Percentiles rank a stretch among this genome's conserved stretches.
phyloP scores from a whole-genome alignment of 2,888 invertebrate species.

The Bruchidius siliquastri region DNA sequence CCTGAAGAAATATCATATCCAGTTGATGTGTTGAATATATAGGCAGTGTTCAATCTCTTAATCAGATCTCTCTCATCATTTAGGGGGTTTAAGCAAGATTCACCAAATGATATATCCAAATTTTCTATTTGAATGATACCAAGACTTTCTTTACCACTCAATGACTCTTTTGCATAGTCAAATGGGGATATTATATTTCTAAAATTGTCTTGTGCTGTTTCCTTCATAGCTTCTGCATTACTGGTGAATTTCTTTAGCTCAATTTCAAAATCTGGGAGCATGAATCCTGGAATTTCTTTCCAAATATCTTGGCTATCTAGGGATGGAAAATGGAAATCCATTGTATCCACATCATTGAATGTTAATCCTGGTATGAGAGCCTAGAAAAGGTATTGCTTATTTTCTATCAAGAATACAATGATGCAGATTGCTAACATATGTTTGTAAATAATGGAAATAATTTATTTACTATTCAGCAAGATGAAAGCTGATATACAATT shows the following conservation, averaged over 20 bases:
- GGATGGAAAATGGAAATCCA: background rate
- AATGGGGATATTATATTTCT: background rate
- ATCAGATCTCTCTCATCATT: background rate
- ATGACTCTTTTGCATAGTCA: background rate
- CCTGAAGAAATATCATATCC: background rate
- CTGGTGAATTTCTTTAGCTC: background rate
- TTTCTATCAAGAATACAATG: too few relatives aligned
- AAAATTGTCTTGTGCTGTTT: background rate
- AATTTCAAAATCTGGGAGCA: background rate
- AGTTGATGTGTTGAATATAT: background rate
- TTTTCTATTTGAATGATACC: background rate
- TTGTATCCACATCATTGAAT: too few relatives aligned
- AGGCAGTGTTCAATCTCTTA: background rate
- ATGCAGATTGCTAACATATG: too few relatives aligned
- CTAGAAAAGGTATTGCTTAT: too few relatives aligned
- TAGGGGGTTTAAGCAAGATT: background rate
- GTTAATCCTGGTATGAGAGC: background rate
- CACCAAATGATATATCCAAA: background rate
- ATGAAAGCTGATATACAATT: too few relatives aligned
- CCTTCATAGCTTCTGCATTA: background rate
- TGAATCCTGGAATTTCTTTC: background rate
- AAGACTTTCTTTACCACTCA: background rate
- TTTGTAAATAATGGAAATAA: too few relatives aligned
- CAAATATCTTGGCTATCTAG: background rate
- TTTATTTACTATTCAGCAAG: too few relatives aligned